Base-by-base conservation (phyloP, 2,113 vertebrate species). In the Cephalopterus ornatus region DNA sequence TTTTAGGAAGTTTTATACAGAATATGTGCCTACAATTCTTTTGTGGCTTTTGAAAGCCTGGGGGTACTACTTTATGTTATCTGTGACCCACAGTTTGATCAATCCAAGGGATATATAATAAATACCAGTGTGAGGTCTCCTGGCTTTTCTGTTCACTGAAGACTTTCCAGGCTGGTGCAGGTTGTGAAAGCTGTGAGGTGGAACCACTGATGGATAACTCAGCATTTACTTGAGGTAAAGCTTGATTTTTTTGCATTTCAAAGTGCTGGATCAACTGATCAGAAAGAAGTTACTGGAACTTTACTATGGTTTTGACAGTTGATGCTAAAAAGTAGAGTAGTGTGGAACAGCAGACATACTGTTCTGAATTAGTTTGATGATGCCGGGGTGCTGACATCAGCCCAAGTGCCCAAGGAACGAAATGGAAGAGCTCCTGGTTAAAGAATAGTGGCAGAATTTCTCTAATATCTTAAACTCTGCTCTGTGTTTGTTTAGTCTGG, bases 281-380 rank as follows among this genome's bases (percentile, higher is more conserved):
- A 80, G 41, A 86, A 84, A 67, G 8, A 39, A 15, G 5, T 19
- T 86, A 67, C 50, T 35, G 7, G 14, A 66, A 58, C 79, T 88
- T 42, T 44, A 21, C 21, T 46, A 2, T 0, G 0, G 9, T 86
- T 66, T 83, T 82, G 11, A 41, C 39, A 52, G 33, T 21, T 59
- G 28, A 27, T 63, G 32, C n/a, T 23, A 53, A 85, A 72, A 89
- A 47, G 19, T 66, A 66, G 33, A 26, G 5, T 74, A 16, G 11
- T 59, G 0, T 63, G 61, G 39, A 33, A 39, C 7, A 3, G 30
- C 4, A 8, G 21, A 21, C 0, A 0, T 24, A 12, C 3, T 63
- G 15, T 68, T 89, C 50, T 56, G 59, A 77, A 27, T 41, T 65
- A 1, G 2, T n/a, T 71, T n/a, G 32, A 12, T 68, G 30, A 42